Base-by-base conservation (phyloP, 2,113 vertebrate genomes). In the Dunckerocampus dactyliophorus region DNA sequence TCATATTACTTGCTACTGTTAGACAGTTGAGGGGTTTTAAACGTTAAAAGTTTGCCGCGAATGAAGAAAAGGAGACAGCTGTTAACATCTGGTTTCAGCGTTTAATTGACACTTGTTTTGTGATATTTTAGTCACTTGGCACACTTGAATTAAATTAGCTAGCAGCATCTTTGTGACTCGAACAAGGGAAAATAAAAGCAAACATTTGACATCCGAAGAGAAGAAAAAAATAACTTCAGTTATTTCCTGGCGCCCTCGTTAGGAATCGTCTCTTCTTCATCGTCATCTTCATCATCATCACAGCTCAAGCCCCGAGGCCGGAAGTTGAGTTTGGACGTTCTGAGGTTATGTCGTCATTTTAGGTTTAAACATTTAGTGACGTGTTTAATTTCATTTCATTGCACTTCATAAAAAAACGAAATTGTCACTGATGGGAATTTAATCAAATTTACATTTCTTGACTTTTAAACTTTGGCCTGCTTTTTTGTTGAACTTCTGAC, bases 41-140 rank as follows among this genome's bases (percentile, higher is more conserved):
- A 28, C 24, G 24, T 28, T 28, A 5, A 5, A 56, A 42, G 9
- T 22, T 43, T 1, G 2, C 0, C 11, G 15, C 9, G 1, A 45
- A 47, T n/a, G 16, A n/a, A 31, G 21, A 46, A 59, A 42, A 7
- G 21, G 17, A 45, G 42, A 53, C 21, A 54, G 20, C 3, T n/a
- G 45, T 55, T 55, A 24, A 71, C 77, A 71, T 75, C 75, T 62
- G 60, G 16, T 56, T 69, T 72, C 63, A 70, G 66, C 64, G 92
- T 82, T 93, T 94, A 93, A 94, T 95, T 92, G 91, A 95, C 88
- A 89, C 91, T 90, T 91, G 14, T 54, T 64, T 56, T 42, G 12
- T 43, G 15, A 19, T 56, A 31, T 31, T 47, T 48, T 90, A 9
- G 89, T 91, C 90, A 87, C 86, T 90, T 88, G 92, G 62, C 76